A percentile compares a stretch with the other conserved stretches of the same genome.
Conservation (phyloP, 1,140 invertebrate species). For the Nymphalis io region DNA sequence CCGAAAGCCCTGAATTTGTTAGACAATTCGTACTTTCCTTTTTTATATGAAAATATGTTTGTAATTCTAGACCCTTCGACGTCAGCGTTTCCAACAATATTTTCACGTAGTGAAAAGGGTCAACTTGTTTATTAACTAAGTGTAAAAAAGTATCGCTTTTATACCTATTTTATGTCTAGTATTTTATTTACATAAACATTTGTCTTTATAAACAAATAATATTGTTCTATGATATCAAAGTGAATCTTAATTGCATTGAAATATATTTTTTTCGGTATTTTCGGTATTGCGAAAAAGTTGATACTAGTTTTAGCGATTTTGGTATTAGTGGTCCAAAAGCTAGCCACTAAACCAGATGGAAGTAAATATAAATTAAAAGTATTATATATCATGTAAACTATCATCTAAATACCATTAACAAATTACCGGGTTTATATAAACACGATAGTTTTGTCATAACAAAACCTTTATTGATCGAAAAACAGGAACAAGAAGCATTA, state of each 20-base stretch:
- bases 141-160: background rate
- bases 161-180: background rate
- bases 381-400: background rate
- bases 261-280: too few relatives aligned
- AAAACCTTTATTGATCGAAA: slow-evolving; percentile 10
- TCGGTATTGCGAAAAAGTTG: too few relatives aligned
- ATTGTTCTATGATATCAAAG: too few relatives aligned
- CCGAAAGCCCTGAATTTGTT: slow-evolving; percentile 12
- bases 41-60: slow-evolving; percentile 13
- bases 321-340: too few relatives aligned
- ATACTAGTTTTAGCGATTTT: too few relatives aligned
- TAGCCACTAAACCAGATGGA: too few relatives aligned
- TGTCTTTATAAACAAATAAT: too few relatives aligned
- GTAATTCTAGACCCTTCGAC: background rate
- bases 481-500: slow-evolving; percentile 27
- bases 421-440: background rate
- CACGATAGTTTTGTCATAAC: slow-evolving; percentile 9
- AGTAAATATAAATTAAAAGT: background rate
- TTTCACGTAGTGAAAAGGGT: slow-evolving; percentile 12
- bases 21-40: slow-evolving; percentile 3
- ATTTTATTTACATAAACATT: background rate
- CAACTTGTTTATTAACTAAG: slow-evolving; percentile 6
- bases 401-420: background rate
- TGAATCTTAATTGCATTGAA: too few relatives aligned
- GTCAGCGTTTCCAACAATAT: background rate